Evolutionary conservation across 2,888 invertebrate species (phyloP).

Genomic region (Cephus runcator): DNA sequence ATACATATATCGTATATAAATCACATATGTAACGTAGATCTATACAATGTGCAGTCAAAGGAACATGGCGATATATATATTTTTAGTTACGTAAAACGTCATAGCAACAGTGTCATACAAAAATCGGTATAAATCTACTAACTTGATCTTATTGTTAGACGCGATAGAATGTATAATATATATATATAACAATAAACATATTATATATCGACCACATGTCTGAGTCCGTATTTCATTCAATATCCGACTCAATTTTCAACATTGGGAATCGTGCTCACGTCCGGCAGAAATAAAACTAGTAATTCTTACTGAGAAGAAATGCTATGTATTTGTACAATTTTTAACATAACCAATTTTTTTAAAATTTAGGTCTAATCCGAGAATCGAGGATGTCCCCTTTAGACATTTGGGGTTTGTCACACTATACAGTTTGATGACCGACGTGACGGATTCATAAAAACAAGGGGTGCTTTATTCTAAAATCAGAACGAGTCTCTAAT

Average conservation of each 20-base stretch:
- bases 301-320: neutral
- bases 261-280: neutral
- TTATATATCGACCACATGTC: too few species aligned
- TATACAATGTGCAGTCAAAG: neutral
- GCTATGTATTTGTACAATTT: neutral
- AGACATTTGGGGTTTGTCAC: too few species aligned
- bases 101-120: neutral
- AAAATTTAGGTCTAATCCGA: too few species aligned
- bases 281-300: neutral
- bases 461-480: too few species aligned
- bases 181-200: neutral
- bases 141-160: neutral
- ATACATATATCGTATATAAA: neutral
- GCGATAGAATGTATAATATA: neutral
- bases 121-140: neutral
- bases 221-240: too few species aligned
- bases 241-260: neutral
- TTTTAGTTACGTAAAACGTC: neutral
- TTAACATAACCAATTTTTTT: neutral
- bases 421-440: too few species aligned
- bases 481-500: too few species aligned
- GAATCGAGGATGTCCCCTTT: too few species aligned
- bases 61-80: neutral
- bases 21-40: neutral
- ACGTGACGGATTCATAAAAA: too few species aligned